A percentile compares a stretch with the other conserved stretches of the same genome.
Evolutionary conservation across 2,888 invertebrate genomes (phyloP).

Genomic region (Parnassius glacialis): DNA sequence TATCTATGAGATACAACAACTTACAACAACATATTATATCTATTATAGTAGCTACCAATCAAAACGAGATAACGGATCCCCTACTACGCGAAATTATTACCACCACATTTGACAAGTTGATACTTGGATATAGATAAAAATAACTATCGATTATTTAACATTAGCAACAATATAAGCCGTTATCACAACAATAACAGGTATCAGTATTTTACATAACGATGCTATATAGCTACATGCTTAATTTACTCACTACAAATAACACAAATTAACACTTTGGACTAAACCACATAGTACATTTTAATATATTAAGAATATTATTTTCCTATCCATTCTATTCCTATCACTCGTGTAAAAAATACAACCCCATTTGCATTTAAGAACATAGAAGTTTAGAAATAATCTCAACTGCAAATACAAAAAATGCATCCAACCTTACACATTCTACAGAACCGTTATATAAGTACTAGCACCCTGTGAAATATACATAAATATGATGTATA

Average conservation of each 20-base stretch:
- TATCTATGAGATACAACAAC: slow-evolving; percentile 60
- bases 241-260: slow-evolving; percentile 27
- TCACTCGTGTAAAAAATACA: not conserved
- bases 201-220: slow-evolving; percentile 40
- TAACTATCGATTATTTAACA: slow-evolving; percentile 49
- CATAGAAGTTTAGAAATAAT: slow-evolving; percentile 8
- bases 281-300: not conserved
- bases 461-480: slow-evolving; percentile 72
- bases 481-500: slow-evolving; percentile 47
- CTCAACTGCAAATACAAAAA: slow-evolving; percentile 40
- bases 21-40: slow-evolving; percentile 48
- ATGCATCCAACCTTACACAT: slow-evolving; percentile 43
- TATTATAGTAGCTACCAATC: slow-evolving; percentile 58
- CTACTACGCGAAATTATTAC: slow-evolving; percentile 51
- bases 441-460: slow-evolving; percentile 47
- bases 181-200: slow-evolving; percentile 42
- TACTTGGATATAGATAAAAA: slow-evolving; percentile 58
- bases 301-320: slow-evolving; percentile 4
- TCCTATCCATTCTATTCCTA: no score
- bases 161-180: slow-evolving; percentile 47
- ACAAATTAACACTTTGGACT: slow-evolving; percentile 2
- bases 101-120: slow-evolving; percentile 64
- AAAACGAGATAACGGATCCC: slow-evolving; percentile 53
- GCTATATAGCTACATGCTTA: slow-evolving; percentile 43
- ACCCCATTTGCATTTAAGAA: slow-evolving; percentile 17